phyloP scores from a whole-genome alignment of 2,113 vertebrate genomes.

The Sigmodon hispidus region DNA sequence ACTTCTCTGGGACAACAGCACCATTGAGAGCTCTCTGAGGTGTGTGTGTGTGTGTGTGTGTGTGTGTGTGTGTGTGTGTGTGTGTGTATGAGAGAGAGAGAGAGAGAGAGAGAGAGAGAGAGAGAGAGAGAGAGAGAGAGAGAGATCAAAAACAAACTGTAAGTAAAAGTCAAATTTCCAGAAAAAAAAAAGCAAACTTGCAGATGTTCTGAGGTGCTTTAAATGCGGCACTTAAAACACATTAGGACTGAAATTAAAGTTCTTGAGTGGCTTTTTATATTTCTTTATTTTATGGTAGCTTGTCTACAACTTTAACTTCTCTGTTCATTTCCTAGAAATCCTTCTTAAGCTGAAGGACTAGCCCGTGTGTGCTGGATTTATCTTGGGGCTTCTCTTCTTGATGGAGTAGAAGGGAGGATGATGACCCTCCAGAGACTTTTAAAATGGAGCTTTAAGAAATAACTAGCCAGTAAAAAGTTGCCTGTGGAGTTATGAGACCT shows the following conservation, averaged over 20 bases:
- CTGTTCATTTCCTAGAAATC: background rate
- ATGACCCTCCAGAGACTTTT: background rate
- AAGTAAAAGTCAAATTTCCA: conserved; percentile 43
- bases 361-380: fast-evolving
- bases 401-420: background rate
- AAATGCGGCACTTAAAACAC: conserved; percentile 34
- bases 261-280: conserved; percentile 49
- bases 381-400: background rate
- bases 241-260: conserved; percentile 49
- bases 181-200: background rate
- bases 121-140: too few species aligned
- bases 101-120: too few species aligned
- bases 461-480: conserved; percentile 57
- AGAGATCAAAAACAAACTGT: conserved; percentile 4
- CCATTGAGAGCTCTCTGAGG: background rate
- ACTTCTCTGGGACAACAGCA: background rate
- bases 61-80: too few species aligned
- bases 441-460: conserved; percentile 21
- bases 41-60: background rate
- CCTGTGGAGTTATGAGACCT: conserved; percentile 30
- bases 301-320: background rate
- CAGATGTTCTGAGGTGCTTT: background rate
- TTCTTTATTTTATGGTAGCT: conserved; percentile 29
- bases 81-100: too few species aligned
- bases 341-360: background rate